Evolutionary conservation across 2,113 vertebrate genomes (phyloP), one percentile per base, ranked within the genome.

Genomic region (Oreochromis niloticus): DNA sequence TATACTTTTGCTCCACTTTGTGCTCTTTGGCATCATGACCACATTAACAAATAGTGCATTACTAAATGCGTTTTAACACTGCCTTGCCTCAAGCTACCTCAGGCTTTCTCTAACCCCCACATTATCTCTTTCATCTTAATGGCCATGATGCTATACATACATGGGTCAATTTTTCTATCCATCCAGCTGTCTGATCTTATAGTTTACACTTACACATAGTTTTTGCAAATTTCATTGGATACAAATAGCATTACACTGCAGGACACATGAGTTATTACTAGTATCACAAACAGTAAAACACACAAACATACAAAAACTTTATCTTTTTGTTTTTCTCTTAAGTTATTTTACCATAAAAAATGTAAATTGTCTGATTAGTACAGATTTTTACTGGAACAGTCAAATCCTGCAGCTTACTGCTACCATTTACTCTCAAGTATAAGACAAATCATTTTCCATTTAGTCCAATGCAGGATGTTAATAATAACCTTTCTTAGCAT

Each of bases 41-140:
- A 95, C 87, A 90, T 93, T 94, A 90, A 91, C 92, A 96, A 95
- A 90, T 94, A 94, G 93, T 93, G 94, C 91, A 61, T 94, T 85
- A 94, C 88, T 95, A 95, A 95, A 91, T 63, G 75, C 63, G 43
- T 36, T 88, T 63, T 30, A 66, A 79, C 34, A 88, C 86, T 48
- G 6, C 82, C 78, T 81, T 52, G 88, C 50, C 82, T 82, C 57
- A 52, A 82, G 85, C 63, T 52, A 85, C 55, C 78, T 73, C 57
- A 32, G 81, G 85, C 54, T 80, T 83, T 73, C 59, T 52, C 10
- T 9, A 54, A 34, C 78, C 83, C 50, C 57, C 71, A 82, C 71
- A 56, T 80, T 66, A 43, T n/a, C 10, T 14, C 36, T n/a, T 27
- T 63, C 27, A 59, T 79, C 8, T 68, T 55, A 39, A 50, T 13